phyloP scores from a whole-genome alignment of 2,797 vertebrate genomes.

The Chelonia mydas region DNA sequence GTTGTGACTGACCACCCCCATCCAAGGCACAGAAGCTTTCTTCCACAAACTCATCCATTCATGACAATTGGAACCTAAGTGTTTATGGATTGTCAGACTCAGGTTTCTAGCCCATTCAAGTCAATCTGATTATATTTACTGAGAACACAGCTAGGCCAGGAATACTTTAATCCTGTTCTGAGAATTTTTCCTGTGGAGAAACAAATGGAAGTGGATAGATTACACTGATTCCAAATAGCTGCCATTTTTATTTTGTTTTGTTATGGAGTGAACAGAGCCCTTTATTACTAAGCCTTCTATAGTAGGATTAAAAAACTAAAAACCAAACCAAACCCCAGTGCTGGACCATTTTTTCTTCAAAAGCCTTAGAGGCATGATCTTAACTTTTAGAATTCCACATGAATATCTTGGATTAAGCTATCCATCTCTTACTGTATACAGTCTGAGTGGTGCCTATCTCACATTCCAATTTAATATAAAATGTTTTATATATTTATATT shows the following conservation, averaged over 20 bases:
- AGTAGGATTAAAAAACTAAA: background rate
- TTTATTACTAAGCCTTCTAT: background rate
- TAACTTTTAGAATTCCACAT: background rate
- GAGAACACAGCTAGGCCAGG: background rate
- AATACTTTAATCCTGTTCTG: background rate
- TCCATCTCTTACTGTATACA: background rate
- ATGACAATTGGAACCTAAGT: background rate
- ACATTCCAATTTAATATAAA: background rate
- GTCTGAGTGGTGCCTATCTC: background rate
- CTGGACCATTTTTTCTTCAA: background rate
- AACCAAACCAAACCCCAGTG: background rate
- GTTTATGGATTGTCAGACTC: background rate
- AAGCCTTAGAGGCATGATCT: background rate
- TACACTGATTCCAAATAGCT: background rate
- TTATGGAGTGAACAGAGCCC: background rate
- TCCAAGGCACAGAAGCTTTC: background rate
- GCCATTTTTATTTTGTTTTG: background rate
- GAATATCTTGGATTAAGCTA: background rate
- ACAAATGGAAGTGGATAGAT: background rate
- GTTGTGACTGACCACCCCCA: background rate
- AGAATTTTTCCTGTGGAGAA: slow-evolving; percentile 3
- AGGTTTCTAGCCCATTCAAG: fast-evolving
- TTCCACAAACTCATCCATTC: background rate
- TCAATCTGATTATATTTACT: background rate
- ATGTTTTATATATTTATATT: background rate